Conservation (phyloP, 2,888 invertebrate genomes). For the Hirtodrosophila duncani region DNA sequence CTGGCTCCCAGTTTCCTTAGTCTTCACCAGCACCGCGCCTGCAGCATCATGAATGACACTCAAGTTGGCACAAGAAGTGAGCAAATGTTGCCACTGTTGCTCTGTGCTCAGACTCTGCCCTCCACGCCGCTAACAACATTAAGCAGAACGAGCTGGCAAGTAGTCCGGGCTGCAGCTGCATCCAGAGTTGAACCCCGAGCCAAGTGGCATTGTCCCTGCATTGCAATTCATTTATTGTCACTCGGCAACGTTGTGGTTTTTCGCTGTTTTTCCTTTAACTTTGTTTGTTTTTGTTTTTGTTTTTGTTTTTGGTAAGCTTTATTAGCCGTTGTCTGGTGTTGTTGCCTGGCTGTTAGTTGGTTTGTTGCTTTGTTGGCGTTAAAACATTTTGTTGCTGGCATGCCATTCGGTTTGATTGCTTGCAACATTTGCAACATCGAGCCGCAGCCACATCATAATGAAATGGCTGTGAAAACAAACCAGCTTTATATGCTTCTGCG, state of each 20-base stretch:
- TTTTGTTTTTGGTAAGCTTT: no score
- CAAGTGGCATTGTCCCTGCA: slow-evolving; percentile 36
- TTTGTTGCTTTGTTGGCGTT: slow-evolving; percentile 3
- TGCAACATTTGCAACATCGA: slow-evolving; percentile 26
- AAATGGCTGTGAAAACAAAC: slow-evolving; percentile 25
- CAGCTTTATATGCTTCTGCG: slow-evolving; percentile 18
- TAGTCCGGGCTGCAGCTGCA: neutral
- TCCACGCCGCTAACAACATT: slow-evolving; percentile 27
- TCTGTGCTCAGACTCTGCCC: neutral
- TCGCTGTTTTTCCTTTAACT: neutral
- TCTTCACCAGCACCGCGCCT: neutral
- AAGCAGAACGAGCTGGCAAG: slow-evolving; percentile 12
- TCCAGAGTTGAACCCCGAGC: slow-evolving; percentile 5
- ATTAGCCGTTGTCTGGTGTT: slow-evolving; percentile 13
- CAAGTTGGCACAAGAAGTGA: slow-evolving; percentile 51
- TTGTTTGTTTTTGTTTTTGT: no score
- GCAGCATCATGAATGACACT: slow-evolving; percentile 35
- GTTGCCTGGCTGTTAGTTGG: neutral
- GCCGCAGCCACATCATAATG: slow-evolving; percentile 33
- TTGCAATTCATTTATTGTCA: slow-evolving; percentile 49
- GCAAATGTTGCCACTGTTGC: slow-evolving; percentile 47
- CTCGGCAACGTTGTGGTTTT: slow-evolving; percentile 26
- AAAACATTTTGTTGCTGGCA: slow-evolving; percentile 31
- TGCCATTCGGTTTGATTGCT: slow-evolving; percentile 29
- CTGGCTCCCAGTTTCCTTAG: neutral